phyloP scores from a whole-genome alignment of 2,113 vertebrate genomes.

The Scatophagus argus region DNA sequence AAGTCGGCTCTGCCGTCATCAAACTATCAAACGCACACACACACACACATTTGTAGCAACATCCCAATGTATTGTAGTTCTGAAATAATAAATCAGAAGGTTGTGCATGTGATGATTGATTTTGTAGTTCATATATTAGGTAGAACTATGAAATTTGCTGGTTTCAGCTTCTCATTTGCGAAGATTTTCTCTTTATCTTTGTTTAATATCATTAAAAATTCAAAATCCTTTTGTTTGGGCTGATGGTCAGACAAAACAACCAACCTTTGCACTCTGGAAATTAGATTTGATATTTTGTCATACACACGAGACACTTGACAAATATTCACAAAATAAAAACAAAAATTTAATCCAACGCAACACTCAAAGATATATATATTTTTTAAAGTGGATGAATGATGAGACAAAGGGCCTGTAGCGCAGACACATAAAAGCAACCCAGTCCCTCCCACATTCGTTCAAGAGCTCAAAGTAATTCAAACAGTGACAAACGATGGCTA shows the following conservation, averaged over 20 bases:
- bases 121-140: neutral
- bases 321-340: neutral
- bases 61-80: neutral
- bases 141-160: neutral
- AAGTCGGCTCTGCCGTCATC: constrained; percentile 89
- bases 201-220: neutral
- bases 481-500: neutral
- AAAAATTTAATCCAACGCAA: neutral
- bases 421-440: neutral
- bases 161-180: neutral
- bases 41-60: neutral
- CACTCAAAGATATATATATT: neutral
- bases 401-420: neutral
- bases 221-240: neutral
- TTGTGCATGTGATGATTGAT: neutral
- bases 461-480: too few species aligned
- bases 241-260: neutral
- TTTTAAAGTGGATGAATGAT: neutral
- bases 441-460: neutral
- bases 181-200: neutral
- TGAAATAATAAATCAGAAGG: too few species aligned
- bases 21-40: constrained; percentile 79
- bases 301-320: neutral
- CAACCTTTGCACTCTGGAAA: neutral
- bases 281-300: neutral